A percentile compares a stretch with the other conserved stretches of the same genome.
Evolutionary conservation across 1,140 invertebrate genomes (phyloP).

Genomic region (Sitobion miscanthi): DNA sequence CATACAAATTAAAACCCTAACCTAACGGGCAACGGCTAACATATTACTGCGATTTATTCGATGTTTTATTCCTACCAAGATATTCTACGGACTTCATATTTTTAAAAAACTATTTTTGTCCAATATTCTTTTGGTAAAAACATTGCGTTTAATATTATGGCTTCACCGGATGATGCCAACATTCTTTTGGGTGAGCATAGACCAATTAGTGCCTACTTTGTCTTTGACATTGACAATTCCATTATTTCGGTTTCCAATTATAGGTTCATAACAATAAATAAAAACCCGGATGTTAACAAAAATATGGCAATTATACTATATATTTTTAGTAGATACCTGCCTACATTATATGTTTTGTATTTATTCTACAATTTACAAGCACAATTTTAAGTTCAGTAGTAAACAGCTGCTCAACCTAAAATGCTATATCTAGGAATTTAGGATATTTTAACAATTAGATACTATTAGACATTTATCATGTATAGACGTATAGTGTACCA

Average conservation of each 20-base stretch:
- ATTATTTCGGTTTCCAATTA: background rate
- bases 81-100: background rate
- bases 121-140: background rate
- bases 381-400: background rate
- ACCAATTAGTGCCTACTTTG: background rate
- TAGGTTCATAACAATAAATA: background rate
- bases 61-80: background rate
- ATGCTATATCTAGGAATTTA: background rate
- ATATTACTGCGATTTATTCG: background rate
- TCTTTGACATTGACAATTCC: background rate
- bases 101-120: background rate
- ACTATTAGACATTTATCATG: no score
- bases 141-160: background rate
- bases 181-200: no score
- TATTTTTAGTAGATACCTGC: background rate
- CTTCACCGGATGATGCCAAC: background rate
- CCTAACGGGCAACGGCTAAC: background rate
- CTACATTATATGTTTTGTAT: background rate
- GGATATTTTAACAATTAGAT: background rate
- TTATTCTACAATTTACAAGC: background rate
- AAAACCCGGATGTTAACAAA: background rate
- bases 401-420: no score
- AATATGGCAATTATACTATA: background rate
- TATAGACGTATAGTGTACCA: no score
- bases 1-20: background rate